Evolutionary conservation across 2,113 vertebrate genomes (phyloP), one percentile per base, ranked within the genome.

Genomic region (Peromyscus californicus): DNA sequence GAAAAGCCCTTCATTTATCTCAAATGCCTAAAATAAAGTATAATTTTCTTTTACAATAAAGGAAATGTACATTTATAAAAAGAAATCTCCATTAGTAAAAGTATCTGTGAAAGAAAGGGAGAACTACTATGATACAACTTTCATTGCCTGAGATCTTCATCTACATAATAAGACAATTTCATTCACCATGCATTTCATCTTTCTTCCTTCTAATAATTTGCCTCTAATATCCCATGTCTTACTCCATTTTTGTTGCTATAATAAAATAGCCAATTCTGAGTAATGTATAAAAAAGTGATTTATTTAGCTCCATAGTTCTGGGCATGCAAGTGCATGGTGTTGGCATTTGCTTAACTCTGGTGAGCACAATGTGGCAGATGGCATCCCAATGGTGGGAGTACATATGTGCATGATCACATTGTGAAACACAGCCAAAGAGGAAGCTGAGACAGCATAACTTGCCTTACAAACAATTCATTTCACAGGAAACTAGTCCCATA

Each of bases 21-120:
- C 70, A 93, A 21, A 36, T 87, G 36, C 67, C 42, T 82, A 95
- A 92, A 95, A 91, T 79, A 87, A 95, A 86, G 33, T 61, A 63
- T 51, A 72, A 92, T 51, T 61, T 63, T 21, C 42, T 54, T 22
- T 87, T 88, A 13, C 78, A 74, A n/a, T 74, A 92, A 82, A 74
- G 36, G 36, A 74, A 88, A 89, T 74, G 70, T 36, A 65, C 75
- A 36, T 82, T 88, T 92, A 54, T 89, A 84, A 89, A 89, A 59
- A 48, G 29, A 89, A 96, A 76, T 59, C 31, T 92, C 85, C 45
- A 95, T 93, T 93, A 59, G 19, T 79, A 85, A 76, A 90, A 15
- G 7, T 93, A 36, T 90, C 48, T 70, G 9, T 79, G 48, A 15
- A 54, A 78, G 33, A 26, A 70, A 93, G 51, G 85, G 39, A 93